These are phyloP conservation scores for Paracentrotus lividus DNA, from an alignment of 53 echinoderm and acorn worm genomes.

Conservation along the genomic window DNA sequence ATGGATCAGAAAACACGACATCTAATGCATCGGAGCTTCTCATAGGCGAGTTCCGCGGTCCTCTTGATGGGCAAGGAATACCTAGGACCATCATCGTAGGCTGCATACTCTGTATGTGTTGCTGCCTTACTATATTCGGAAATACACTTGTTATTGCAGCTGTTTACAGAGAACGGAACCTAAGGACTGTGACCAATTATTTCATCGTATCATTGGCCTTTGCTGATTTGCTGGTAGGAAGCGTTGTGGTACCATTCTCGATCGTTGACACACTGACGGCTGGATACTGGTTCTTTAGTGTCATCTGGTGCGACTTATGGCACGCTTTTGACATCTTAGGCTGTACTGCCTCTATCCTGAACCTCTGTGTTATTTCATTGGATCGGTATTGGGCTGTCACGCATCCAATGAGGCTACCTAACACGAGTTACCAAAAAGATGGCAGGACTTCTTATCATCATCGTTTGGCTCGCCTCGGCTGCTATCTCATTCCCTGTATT, in stretches of 20 bases:
- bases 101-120: slow-evolving; percentile 48
- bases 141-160: slow-evolving; percentile 86
- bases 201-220: slow-evolving; percentile 90
- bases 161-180: slow-evolving; percentile 79
- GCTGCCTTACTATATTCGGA: slow-evolving; percentile 81
- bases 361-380: slow-evolving; percentile 87
- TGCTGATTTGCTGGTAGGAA: slow-evolving; percentile 87
- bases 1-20: neutral
- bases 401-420: slow-evolving; percentile 83
- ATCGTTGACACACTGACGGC: slow-evolving; percentile 77
- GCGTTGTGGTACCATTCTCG: slow-evolving; percentile 83
- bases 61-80: slow-evolving; percentile 45
- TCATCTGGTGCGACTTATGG: slow-evolving; percentile 86
- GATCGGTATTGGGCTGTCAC: slow-evolving; percentile 93
- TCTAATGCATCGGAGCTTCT: neutral
- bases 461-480: slow-evolving; percentile 87
- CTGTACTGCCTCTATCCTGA: slow-evolving; percentile 87
- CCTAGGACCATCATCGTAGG: slow-evolving; percentile 46
- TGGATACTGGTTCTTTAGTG: slow-evolving; percentile 82
- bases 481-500: slow-evolving; percentile 90
- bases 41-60: slow-evolving; percentile 21
- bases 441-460: slow-evolving; percentile 77
- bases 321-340: slow-evolving; percentile 87
- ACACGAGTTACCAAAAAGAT: slow-evolving; percentile 81
- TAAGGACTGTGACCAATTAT: slow-evolving; percentile 83